Percentiles rank a stretch among this genome's conserved stretches.
phyloP scores from a whole-genome alignment of 2,888 invertebrate species.

The Andrena fulva region DNA sequence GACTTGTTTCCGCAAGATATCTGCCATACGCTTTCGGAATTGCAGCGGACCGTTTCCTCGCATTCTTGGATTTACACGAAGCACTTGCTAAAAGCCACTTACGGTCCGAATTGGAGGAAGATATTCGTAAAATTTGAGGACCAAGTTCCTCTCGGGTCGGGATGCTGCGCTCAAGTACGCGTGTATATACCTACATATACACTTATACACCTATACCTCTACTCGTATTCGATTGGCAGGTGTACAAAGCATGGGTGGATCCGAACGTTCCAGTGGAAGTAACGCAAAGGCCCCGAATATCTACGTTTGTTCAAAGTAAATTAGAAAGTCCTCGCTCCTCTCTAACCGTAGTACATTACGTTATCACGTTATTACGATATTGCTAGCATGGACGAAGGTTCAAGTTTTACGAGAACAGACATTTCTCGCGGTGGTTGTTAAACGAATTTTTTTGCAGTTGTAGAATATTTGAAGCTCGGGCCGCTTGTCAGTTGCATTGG shows the following conservation, averaged over 20 bases:
- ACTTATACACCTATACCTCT: not conserved
- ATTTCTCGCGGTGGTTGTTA: not conserved
- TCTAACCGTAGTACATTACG: not conserved
- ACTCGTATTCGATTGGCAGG: constrained; percentile 64
- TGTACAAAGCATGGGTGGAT: constrained; percentile 81
- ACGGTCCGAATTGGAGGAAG: constrained; percentile 81
- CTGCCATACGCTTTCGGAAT: constrained; percentile 81
- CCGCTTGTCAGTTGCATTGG: constrained; percentile 37
- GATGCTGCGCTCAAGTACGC: constrained; percentile 85
- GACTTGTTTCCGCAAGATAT: constrained; percentile 85
- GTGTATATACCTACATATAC: not conserved
- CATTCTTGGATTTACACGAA: constrained; percentile 84
- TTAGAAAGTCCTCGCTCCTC: not conserved
- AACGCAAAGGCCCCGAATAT: constrained; percentile 37
- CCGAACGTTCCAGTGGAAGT: constrained; percentile 46
- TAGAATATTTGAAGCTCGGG: constrained; percentile 65
- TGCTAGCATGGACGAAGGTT: constrained; percentile 59
- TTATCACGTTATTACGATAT: no score
- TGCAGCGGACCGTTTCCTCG: constrained; percentile 80
- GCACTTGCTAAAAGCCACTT: constrained; percentile 77
- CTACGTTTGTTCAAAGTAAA: constrained; percentile 45
- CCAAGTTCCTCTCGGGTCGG: constrained; percentile 85
- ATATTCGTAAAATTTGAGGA: constrained; percentile 82
- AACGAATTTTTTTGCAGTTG: constrained; percentile 56
- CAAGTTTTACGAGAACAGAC: not conserved